These are phyloP conservation scores for Axinella damicornis DNA, from an alignment of 37 sponge, comb jelly and placozoan species.

Conservation along the genomic window DNA sequence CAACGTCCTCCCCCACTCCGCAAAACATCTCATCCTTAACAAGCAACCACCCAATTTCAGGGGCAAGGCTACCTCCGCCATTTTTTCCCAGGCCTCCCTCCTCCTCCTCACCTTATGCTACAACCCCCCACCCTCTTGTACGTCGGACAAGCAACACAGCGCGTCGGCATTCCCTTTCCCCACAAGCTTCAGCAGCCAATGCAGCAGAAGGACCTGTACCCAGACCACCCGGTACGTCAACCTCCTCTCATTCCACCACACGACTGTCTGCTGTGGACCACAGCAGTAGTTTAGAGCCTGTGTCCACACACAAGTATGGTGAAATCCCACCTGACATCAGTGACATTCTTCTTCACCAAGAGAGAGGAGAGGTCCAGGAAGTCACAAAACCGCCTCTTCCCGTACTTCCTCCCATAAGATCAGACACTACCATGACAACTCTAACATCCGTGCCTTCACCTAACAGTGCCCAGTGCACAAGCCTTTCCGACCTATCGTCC, in stretches of 20 bases:
- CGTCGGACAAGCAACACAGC: slow-evolving; percentile 26
- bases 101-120: neutral
- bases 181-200: neutral
- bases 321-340: neutral
- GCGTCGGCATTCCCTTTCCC: neutral
- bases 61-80: neutral
- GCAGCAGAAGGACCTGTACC: neutral
- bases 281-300: slow-evolving; percentile 16
- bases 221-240: neutral
- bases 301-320: neutral
- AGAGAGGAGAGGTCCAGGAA: neutral
- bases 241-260: neutral
- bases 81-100: slow-evolving; percentile 14
- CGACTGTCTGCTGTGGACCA: neutral
- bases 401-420: slow-evolving; percentile 40
- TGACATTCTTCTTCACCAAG: neutral
- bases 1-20: slow-evolving; percentile 1
- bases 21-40: slow-evolving; percentile 1
- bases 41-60: neutral
- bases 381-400: neutral
- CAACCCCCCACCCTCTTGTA: neutral
- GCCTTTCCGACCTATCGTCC: neutral
- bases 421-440: neutral
- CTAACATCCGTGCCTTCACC: neutral
- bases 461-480: neutral